Conservation (phyloP, 2,797 vertebrate species). For the Gadopsis bispinosus region DNA sequence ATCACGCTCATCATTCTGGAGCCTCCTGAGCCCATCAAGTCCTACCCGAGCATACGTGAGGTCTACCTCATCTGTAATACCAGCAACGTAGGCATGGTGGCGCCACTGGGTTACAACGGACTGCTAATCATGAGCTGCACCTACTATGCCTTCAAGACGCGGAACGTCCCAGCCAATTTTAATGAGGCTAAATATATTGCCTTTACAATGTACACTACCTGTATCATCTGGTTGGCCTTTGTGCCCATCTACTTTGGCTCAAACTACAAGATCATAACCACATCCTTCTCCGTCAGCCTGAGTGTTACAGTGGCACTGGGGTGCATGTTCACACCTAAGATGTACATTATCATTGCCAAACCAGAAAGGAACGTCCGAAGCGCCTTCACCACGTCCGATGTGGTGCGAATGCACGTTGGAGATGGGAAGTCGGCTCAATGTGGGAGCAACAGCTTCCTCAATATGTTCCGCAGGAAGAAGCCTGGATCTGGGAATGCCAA, state of each 20-base stretch:
- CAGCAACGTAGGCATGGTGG: conserved; percentile 96
- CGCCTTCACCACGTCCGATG: conserved; percentile 99
- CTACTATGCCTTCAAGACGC: conserved; percentile 99
- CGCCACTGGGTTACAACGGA: conserved; percentile 97
- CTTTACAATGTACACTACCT: conserved; percentile 99
- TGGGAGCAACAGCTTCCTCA: conserved; percentile 94
- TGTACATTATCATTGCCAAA: conserved; percentile 99
- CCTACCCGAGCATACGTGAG: conserved; percentile 96
- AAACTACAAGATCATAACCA: conserved; percentile 99
- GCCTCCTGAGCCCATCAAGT: conserved; percentile 94
- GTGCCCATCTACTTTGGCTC: conserved; percentile 99
- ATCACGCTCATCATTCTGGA: conserved; percentile 95
- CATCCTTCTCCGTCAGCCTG: conserved; percentile 97
- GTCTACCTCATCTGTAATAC: conserved; percentile 99
- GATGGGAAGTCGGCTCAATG: conserved; percentile 93
- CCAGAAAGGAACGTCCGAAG: conserved; percentile 98
- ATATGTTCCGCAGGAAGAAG: conserved; percentile 98
- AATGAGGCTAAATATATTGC: conserved; percentile 99
- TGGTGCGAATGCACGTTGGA: conserved; percentile 98
- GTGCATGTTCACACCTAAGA: conserved; percentile 99
- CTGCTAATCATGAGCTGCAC: conserved; percentile 99
- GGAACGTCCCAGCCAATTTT: conserved; percentile 98
- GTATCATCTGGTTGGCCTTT: conserved; percentile 99
- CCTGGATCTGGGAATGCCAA: conserved; percentile 89
- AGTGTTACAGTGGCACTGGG: conserved; percentile 97